A percentile compares a stretch with the other conserved stretches of the same genome.
These are phyloP conservation scores for Rhipidura dahli DNA, from an alignment of 2,113 vertebrate genomes.

Conservation along the genomic window DNA sequence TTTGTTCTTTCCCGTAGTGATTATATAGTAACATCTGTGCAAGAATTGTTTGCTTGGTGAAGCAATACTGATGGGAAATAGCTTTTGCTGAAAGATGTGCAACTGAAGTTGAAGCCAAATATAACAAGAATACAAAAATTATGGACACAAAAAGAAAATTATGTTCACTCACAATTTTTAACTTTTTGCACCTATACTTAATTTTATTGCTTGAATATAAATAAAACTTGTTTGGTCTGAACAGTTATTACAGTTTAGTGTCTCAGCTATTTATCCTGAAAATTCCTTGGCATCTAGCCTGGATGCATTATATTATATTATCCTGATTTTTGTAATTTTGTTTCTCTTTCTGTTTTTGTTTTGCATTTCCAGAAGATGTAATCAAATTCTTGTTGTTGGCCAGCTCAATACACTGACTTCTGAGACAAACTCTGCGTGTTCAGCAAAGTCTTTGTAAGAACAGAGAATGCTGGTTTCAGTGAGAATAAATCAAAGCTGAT, in stretches of 20 bases:
- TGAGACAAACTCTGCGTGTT: background rate
- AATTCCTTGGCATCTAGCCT: background rate
- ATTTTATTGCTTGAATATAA: background rate
- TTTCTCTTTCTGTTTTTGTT: background rate
- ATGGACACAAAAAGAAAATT: background rate
- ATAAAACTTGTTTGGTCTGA: background rate
- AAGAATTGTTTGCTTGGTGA: background rate
- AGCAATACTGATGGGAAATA: background rate
- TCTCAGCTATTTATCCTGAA: background rate
- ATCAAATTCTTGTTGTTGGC: background rate
- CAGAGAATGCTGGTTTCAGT: background rate
- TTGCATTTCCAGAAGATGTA: background rate
- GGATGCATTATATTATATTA: background rate
- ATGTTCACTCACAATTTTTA: background rate
- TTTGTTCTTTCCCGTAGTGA: background rate
- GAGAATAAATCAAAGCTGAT: slow-evolving; percentile 39
- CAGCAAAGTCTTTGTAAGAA: slow-evolving; percentile 21
- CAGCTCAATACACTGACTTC: background rate
- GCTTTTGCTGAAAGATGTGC: background rate
- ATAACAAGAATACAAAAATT: background rate
- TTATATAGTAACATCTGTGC: background rate
- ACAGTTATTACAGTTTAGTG: background rate
- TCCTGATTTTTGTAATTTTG: background rate
- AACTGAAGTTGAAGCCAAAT: background rate
- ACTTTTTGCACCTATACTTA: background rate